Conservation (phyloP, 2,797 vertebrate genomes). For the Ctenopoma kingsleyae region DNA sequence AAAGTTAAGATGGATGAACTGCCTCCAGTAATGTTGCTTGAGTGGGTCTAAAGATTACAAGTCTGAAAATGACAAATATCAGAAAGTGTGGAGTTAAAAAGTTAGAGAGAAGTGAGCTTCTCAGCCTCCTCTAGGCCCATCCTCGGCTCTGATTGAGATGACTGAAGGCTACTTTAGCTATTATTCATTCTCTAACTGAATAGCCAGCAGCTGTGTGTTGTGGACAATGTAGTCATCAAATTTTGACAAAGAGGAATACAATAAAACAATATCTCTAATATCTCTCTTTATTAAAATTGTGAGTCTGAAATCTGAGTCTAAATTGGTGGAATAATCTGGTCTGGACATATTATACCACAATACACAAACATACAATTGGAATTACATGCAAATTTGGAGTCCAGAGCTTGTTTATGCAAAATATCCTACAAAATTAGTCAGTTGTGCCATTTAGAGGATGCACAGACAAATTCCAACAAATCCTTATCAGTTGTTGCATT, state of each 20-base stretch:
- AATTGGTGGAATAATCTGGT: not conserved
- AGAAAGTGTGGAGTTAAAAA: not conserved
- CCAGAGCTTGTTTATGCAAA: not conserved
- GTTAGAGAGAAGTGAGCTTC: not conserved
- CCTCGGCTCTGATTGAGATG: not conserved
- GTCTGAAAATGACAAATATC: not conserved
- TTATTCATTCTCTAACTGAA: not conserved
- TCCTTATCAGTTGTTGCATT: conserved; percentile 6
- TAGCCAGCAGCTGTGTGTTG: not conserved
- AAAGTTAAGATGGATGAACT: no score
- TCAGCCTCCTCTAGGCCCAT: not conserved
- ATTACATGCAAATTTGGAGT: not conserved
- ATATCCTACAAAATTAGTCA: conserved; percentile 3
- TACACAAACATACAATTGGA: not conserved
- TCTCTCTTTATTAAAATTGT: not conserved
- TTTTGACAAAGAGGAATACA: not conserved
- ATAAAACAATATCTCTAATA: not conserved
- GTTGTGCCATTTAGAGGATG: conserved; percentile 5
- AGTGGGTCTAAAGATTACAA: conserved; percentile 4
- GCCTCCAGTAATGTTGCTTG: not conserved
- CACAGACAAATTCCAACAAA: conserved; percentile 10
- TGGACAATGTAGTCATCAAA: conserved; percentile 1
- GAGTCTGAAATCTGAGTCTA: not conserved
- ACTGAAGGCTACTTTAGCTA: conserved; percentile 5
- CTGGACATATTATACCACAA: not conserved